phyloP scores from a whole-genome alignment of 2,113 vertebrate species.

The Cyanoliseus patagonus region DNA sequence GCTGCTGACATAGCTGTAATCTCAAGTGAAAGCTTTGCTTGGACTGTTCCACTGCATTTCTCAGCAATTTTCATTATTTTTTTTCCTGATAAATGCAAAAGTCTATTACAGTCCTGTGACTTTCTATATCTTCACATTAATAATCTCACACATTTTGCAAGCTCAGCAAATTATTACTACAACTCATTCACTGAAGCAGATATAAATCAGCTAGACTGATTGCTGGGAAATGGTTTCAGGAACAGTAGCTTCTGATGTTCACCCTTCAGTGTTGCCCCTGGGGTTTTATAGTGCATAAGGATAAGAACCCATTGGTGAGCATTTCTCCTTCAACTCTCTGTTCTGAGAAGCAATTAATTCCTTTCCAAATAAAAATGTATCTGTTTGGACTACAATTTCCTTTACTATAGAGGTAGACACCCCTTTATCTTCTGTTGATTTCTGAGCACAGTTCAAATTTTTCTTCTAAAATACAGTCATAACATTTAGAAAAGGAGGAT shows the following conservation, averaged over 20 bases:
- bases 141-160: not conserved
- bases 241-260: not conserved
- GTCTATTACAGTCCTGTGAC: not conserved
- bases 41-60: not conserved
- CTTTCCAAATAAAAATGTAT: not conserved
- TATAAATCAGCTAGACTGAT: not conserved
- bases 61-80: not conserved
- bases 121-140: not conserved
- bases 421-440: not conserved
- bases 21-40: not conserved
- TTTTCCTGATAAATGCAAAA: not conserved
- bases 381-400: not conserved
- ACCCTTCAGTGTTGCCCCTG: not conserved
- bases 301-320: not conserved
- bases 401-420: not conserved
- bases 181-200: not conserved
- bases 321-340: not conserved
- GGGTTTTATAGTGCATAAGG: not conserved
- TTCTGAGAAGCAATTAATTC: not conserved
- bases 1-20: not conserved
- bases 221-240: not conserved
- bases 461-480: accelerated
- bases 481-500: not conserved
- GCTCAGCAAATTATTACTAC: not conserved
- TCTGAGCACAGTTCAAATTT: not conserved